Percentiles rank a stretch among this genome's conserved stretches.
These are phyloP conservation scores for Hofmannophila pseudospretella DNA, from an alignment of 2,888 invertebrate genomes.

Conservation along the genomic window DNA sequence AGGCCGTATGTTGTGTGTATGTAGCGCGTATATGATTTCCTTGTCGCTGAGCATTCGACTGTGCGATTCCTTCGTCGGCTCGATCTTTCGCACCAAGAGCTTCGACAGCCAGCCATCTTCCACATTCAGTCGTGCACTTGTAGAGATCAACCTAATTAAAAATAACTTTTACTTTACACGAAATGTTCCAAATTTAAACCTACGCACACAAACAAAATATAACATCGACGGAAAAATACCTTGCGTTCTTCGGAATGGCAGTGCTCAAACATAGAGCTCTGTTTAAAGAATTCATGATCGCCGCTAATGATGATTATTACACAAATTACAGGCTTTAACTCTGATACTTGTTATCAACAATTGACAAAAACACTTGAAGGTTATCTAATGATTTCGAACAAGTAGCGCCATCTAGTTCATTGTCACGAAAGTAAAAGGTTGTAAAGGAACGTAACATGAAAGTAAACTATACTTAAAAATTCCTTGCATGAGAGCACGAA, in stretches of 20 bases:
- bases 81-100: constrained; percentile 92
- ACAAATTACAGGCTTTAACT: constrained; percentile 28
- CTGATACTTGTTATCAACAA: constrained; percentile 58
- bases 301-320: constrained; percentile 19
- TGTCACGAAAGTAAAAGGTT: constrained; percentile 26
- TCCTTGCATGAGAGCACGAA: too few species aligned
- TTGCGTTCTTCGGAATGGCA: constrained; percentile 53
- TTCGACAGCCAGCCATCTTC: constrained; percentile 93
- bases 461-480: too few species aligned
- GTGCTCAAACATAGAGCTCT: constrained; percentile 51
- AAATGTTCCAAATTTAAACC: constrained; percentile 37
- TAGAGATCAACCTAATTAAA: constrained; percentile 62
- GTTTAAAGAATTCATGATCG: constrained; percentile 60
- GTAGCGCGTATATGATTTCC: constrained; percentile 95
- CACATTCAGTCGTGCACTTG: constrained; percentile 51
- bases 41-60: constrained; percentile 98
- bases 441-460: not conserved
- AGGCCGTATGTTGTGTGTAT: constrained; percentile 96
- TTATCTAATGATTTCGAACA: constrained; percentile 63
- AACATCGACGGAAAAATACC: constrained; percentile 43
- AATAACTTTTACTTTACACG: constrained; percentile 26
- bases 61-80: constrained; percentile 97
- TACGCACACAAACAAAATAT: constrained; percentile 16
- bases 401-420: constrained; percentile 49
- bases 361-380: constrained; percentile 74